Evolutionary conservation across 2,888 invertebrate genomes (phyloP).

Genomic region (Lepidocyrtoides sp.): DNA sequence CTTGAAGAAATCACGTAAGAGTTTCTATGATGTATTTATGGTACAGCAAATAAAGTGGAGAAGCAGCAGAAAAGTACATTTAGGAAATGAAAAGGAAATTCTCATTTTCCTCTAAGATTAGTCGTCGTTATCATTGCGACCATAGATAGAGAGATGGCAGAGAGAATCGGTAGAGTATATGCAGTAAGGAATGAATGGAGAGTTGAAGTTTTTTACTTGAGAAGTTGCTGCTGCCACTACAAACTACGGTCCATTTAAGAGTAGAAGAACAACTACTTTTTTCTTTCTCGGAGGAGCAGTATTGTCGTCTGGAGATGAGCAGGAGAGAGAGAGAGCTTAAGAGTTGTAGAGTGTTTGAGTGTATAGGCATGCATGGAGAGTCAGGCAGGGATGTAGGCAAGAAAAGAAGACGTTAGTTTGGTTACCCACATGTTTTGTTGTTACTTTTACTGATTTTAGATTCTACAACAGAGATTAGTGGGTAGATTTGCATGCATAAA

Average conservation of each 20-base stretch:
- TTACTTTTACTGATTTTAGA: conserved; percentile 76
- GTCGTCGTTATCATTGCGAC: conserved; percentile 7
- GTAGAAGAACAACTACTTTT: neutral
- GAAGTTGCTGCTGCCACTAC: too few relatives aligned
- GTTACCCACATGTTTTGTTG: conserved; percentile 79
- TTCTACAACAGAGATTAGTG: conserved; percentile 78
- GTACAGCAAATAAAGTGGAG: neutral
- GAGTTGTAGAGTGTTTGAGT: neutral
- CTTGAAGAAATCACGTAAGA: too few relatives aligned
- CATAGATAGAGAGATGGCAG: too few relatives aligned
- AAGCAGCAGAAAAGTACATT: conserved; percentile 18
- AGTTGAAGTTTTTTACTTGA: too few relatives aligned
- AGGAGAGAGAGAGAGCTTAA: conserved; percentile 22
- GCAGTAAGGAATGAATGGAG: neutral
- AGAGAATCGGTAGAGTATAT: too few relatives aligned
- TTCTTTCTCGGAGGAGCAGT: neutral
- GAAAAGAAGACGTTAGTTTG: conserved; percentile 56
- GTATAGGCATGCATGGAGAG: neutral
- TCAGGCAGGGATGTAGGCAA: neutral
- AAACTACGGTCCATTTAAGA: conserved; percentile 45
- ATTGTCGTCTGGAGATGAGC: neutral
- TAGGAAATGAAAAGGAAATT: conserved; percentile 64
- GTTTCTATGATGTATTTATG: conserved; percentile 15
- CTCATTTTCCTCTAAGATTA: conserved; percentile 48
- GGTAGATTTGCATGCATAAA: conserved; percentile 77